These are phyloP conservation scores for Rhinoraja longicauda DNA, from an alignment of 2,797 vertebrate species.

Conservation along the genomic window DNA sequence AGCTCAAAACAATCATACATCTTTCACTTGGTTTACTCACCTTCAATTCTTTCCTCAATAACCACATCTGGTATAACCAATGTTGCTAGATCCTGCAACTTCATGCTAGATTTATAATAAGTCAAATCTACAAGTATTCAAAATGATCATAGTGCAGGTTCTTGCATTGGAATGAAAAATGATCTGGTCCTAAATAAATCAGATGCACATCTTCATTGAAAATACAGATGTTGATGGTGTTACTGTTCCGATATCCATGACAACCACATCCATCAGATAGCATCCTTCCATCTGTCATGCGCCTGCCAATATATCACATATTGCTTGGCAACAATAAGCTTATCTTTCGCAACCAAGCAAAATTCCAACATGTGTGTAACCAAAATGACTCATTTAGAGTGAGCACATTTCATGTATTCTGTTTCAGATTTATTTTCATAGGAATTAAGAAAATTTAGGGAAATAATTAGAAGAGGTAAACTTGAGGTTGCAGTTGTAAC, in stretches of 20 bases:
- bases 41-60: neutral
- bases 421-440: neutral
- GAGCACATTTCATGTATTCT: neutral
- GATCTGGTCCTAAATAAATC: slow-evolving; percentile 8
- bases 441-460: no score
- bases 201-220: neutral
- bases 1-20: neutral
- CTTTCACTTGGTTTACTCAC: neutral
- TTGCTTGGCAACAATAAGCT: neutral
- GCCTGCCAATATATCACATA: neutral
- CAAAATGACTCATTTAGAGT: no score
- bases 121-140: neutral
- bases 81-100: neutral
- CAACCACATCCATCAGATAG: neutral
- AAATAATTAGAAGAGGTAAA: neutral
- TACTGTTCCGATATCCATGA: neutral
- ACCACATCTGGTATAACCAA: neutral
- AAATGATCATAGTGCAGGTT: neutral
- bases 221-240: neutral
- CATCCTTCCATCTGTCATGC: neutral
- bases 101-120: neutral
- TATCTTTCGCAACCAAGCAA: neutral
- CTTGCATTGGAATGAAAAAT: neutral
- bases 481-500: neutral
- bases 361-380: slow-evolving; percentile 4